Conservation (phyloP, 2,113 vertebrate species). For the Acinonyx jubatus region DNA sequence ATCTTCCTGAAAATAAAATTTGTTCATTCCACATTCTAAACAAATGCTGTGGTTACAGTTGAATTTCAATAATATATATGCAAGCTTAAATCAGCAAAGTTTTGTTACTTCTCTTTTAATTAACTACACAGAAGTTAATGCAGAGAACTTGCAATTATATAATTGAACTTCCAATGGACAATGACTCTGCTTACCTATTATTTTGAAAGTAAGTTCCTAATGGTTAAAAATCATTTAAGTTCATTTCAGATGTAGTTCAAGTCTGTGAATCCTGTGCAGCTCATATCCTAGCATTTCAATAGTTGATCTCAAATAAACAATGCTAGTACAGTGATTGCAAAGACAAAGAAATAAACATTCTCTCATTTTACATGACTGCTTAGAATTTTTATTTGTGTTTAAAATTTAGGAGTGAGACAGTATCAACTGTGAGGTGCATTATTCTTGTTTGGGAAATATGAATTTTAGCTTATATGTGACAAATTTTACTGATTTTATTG, state of each 20-base stretch:
- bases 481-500: not conserved
- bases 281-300: not conserved
- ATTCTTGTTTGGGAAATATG: not conserved
- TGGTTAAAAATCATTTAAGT: not conserved
- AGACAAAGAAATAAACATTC: conserved; percentile 1
- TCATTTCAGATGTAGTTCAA: not conserved
- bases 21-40: not conserved
- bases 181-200: not conserved
- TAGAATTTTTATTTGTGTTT: conserved; percentile 31
- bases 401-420: not conserved
- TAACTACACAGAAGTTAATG: not conserved
- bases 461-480: not conserved
- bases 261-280: not conserved
- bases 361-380: not conserved
- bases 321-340: not conserved
- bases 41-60: not conserved
- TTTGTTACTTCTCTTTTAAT: conserved; percentile 29
- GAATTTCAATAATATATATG: not conserved
- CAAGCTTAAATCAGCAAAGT: not conserved
- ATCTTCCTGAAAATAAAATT: not conserved
- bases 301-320: not conserved
- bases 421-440: not conserved
- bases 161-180: not conserved
- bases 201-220: not conserved
- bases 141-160: not conserved